These are phyloP conservation scores for Drosophila stalkeri DNA, from an alignment of 2,888 invertebrate species.

Conservation along the genomic window DNA sequence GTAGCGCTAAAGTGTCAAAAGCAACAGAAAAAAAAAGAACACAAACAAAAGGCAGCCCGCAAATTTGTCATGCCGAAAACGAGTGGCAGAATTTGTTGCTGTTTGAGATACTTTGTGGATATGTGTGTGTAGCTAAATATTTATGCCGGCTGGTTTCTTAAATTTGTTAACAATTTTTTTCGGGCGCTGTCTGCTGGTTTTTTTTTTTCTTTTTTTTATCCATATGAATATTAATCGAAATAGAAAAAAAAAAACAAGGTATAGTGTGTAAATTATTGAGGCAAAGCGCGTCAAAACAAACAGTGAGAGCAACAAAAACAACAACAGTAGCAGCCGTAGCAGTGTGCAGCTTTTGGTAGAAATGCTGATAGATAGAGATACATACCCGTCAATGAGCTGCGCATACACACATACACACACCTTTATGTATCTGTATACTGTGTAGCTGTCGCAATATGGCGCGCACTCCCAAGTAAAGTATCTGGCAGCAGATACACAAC, in stretches of 20 bases:
- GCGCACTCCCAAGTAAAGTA: slow-evolving; percentile 55
- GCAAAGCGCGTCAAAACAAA: slow-evolving; percentile 70
- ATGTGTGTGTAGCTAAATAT: slow-evolving; percentile 14
- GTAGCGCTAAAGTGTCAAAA: slow-evolving; percentile 58
- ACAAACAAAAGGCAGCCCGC: slow-evolving; percentile 16
- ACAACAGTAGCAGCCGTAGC: slow-evolving; percentile 4
- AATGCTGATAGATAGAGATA: slow-evolving; percentile 62
- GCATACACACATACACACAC: slow-evolving; percentile 13
- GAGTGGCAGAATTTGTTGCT: slow-evolving; percentile 33
- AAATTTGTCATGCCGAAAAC: slow-evolving; percentile 44
- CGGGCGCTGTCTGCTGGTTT: slow-evolving; percentile 12
- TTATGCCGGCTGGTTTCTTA: slow-evolving; percentile 29
- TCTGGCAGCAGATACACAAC: slow-evolving; percentile 61
- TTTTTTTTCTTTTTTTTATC: not conserved
- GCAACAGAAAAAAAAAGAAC: slow-evolving; percentile 25
- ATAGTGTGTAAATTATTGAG: slow-evolving; percentile 59
- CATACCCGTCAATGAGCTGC: slow-evolving; percentile 42
- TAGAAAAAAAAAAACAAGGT: slow-evolving; percentile 21
- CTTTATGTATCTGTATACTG: slow-evolving; percentile 1
- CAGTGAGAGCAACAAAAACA: slow-evolving; percentile 59
- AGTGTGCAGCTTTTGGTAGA: slow-evolving; percentile 21
- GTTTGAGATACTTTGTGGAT: slow-evolving; percentile 21
- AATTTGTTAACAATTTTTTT: slow-evolving; percentile 24
- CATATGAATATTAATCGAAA: slow-evolving; percentile 14
- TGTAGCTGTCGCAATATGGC: slow-evolving; percentile 58